A percentile compares a stretch with the other conserved stretches of the same genome.
These are phyloP conservation scores for Trematocara zebra DNA, from an alignment of 2,113 vertebrate species.

Conservation along the genomic window DNA sequence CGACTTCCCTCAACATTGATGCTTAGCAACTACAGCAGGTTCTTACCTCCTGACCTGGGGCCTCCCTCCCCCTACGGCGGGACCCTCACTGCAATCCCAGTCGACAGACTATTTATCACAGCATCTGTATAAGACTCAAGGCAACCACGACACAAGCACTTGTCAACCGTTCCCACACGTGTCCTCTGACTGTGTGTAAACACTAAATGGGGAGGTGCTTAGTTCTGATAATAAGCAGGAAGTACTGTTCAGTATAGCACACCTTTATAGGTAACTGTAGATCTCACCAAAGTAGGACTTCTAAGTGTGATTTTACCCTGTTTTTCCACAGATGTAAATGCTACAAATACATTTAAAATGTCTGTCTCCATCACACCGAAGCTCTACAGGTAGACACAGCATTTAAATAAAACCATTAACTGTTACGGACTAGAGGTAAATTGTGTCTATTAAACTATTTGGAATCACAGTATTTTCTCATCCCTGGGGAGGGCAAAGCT, in stretches of 20 bases:
- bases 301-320: background rate
- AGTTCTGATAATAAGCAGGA: background rate
- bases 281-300: background rate
- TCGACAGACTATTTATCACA: background rate
- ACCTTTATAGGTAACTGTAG: background rate
- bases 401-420: background rate
- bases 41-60: constrained; percentile 22
- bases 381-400: background rate
- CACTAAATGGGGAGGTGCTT: background rate
- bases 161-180: constrained; percentile 12
- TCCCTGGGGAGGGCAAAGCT: background rate
- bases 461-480: background rate
- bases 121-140: constrained; percentile 23
- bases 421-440: background rate
- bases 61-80: constrained; percentile 14
- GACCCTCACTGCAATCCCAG: constrained; percentile 17
- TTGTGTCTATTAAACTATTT: background rate
- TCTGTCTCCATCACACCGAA: background rate
- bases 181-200: constrained; percentile 24
- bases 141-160: background rate
- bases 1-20: constrained; percentile 31
- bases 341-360: background rate
- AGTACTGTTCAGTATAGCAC: background rate
- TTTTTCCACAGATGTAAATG: background rate
- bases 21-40: constrained; percentile 62